Base-by-base conservation (phyloP, 2,113 vertebrate species). In the Gymnocephalus cernua region DNA sequence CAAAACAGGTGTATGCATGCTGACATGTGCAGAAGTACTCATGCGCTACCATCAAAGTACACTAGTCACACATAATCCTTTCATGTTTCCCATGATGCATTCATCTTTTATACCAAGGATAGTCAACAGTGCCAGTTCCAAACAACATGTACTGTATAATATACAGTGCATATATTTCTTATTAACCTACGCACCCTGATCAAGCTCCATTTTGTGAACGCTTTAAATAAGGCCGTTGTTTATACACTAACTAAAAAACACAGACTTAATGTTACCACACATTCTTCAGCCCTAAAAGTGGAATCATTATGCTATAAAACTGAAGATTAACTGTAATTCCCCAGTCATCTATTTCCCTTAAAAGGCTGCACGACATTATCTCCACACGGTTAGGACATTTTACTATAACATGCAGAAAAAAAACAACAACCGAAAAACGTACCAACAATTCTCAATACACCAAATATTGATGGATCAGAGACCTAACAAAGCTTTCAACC, bases 301-400 rank as follows among this genome's bases (percentile, higher is more conserved):
- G 45, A 56, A 25, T 83, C 61, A 80, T 77, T 80, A 57, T 65
- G 35, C 62, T 8, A 38, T 80, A 81, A 83, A 70, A 77, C 44
- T 72, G 19, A 74, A 58, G 50, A 77, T 78, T 66, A 38, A 41
- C 38, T 59, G 29, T 62, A 83, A 84, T 62, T 83, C 82, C 73
- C 29, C 1, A 11, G 45, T 79, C 48, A 50, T 78, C 25, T 27
- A 19, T 79, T 66, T 65, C n/a, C n/a, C 35, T 64, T 45, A 76
- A 81, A 83, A 74, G 32, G 2, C 19, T 69, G 6, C 32, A 54
- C 29, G 63, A 57, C 45, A 57, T 35, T 68, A 23, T 76, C 65
- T 53, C 74, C 4, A 23, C 23, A 57, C 69, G 57, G 67, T 51
- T 57, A 44, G 44, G 51, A 74, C 23, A 51, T 74, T 68, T 79